phyloP scores from a whole-genome alignment of 2,113 vertebrate genomes.

The Nothocercus nigrocapillus region DNA sequence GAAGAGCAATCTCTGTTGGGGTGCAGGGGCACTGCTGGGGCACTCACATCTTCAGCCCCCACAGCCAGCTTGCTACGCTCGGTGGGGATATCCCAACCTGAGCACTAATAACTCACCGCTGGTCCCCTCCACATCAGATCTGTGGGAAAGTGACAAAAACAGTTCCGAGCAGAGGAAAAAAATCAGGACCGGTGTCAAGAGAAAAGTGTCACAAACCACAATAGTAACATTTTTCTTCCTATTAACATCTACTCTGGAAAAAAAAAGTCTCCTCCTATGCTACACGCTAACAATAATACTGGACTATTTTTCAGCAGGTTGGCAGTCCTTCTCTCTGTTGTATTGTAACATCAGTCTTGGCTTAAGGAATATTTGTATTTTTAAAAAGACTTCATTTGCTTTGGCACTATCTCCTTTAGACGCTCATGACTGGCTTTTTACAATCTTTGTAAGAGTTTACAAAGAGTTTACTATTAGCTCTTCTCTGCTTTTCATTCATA shows the following conservation, averaged over 20 bases:
- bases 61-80: background rate
- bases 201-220: background rate
- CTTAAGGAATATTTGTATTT: background rate
- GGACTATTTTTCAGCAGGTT: background rate
- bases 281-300: background rate
- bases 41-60: background rate
- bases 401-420: background rate
- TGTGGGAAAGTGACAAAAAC: background rate
- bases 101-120: background rate
- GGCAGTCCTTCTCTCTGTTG: background rate
- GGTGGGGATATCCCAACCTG: rapidly evolving
- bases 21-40: background rate
- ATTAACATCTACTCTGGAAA: background rate
- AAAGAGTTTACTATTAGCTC: background rate
- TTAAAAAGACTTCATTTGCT: background rate
- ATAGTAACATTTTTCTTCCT: background rate
- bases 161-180: background rate
- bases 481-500: conserved; percentile 8
- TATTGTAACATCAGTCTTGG: background rate
- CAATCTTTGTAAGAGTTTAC: background rate
- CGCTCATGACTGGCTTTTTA: background rate
- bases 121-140: background rate
- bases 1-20: background rate
- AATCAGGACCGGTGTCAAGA: rapidly evolving
- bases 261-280: background rate